Percentiles rank a stretch among this genome's conserved stretches.
phyloP scores from a whole-genome alignment of 2,797 vertebrate genomes.

The Premnoplex brunnescens region DNA sequence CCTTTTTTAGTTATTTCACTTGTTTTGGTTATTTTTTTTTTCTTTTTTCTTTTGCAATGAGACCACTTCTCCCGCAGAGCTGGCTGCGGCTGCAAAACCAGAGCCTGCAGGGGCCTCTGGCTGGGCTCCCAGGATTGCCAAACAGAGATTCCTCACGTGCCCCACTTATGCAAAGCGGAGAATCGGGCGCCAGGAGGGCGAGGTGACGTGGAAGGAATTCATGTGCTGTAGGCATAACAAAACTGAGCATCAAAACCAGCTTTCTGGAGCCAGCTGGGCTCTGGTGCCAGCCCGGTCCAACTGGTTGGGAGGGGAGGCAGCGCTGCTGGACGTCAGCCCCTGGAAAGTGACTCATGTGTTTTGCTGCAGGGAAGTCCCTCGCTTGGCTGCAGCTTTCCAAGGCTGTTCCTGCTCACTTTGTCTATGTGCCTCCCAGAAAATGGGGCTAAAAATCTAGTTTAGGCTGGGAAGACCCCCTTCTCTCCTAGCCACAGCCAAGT shows the following conservation, averaged over 20 bases:
- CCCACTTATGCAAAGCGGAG: neutral
- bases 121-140: neutral
- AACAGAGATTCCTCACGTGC: neutral
- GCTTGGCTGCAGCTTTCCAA: neutral
- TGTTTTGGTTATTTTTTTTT: too few relatives aligned
- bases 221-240: conserved; percentile 9
- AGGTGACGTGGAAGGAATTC: neutral
- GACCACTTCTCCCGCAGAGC: neutral
- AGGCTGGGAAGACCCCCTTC: neutral
- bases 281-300: neutral
- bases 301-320: neutral
- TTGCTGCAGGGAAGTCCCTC: neutral
- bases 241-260: neutral
- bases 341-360: conserved; percentile 8
- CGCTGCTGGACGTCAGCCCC: neutral
- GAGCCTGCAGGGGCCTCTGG: conserved; percentile 49
- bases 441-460: neutral
- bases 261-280: neutral
- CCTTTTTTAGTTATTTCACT: neutral
- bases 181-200: neutral
- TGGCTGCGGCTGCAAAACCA: neutral
- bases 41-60: neutral
- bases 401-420: neutral
- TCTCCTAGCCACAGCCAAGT: neutral
- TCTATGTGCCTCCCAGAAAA: neutral